Evolutionary conservation across 2,888 invertebrate genomes (phyloP), one percentile per base, ranked within the genome.

Genomic region (Trisateles emortualis): DNA sequence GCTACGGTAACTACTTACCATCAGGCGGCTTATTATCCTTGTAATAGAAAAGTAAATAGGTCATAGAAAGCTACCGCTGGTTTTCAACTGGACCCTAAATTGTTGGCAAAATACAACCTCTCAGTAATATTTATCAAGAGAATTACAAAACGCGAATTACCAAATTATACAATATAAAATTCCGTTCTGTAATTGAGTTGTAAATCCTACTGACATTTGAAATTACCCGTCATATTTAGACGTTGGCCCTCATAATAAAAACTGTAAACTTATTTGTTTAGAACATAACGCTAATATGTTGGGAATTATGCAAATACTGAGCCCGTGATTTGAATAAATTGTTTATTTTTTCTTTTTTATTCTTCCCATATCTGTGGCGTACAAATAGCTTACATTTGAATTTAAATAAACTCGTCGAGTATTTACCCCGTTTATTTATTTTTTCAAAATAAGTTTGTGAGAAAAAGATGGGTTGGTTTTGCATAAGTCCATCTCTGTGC

Each of bases 281-380:
- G 57, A 62, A 52, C 45, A 47, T n/a, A n/a, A 30, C 53, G 66
- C 69, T 68, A 59, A 59, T 68, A 52, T 68, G 54, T 52, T 48
- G 52, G 48, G 56, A 57, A 59, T 59, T 62, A 69, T 62, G 56
- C 39, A 52, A 68, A 68, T 65, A 29, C 13, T 35, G n/a, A 17
- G 10, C n/a, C 36, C 46, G 46, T 68, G 62, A 69, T 69, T 68
- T 65, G 66, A 68, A 68, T 68, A 35, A 54, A 54, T 61, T 61
- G 38, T 58, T 60, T 57, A 42, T 43, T 41, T 67, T 51, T 52
- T 11, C 24, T 3, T 32, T 40, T 48, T 55, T 59, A 43, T 40
- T 47, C 29, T 16, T 35, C 2, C 24, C 52, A 55, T 61, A 49
- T 57, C 45, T 55, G 51, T 46, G 43, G 52, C 50, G 29, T 68